Percentiles rank a stretch among this genome's conserved stretches.
Conservation (phyloP, 2,888 invertebrate species). For the Toxonevra muliebris region DNA sequence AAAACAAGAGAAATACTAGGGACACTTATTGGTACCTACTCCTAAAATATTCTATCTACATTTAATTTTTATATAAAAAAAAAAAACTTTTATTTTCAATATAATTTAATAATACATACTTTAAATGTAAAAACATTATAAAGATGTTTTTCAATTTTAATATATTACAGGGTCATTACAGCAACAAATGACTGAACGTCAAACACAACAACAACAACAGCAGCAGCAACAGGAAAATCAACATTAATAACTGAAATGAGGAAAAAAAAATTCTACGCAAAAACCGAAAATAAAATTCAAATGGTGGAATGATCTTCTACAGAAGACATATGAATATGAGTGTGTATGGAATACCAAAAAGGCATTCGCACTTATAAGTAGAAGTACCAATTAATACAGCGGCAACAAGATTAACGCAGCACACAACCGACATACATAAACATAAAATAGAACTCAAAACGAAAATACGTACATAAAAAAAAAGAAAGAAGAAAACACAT, state of each 20-base stretch:
- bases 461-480: conserved; percentile 5
- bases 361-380: not conserved
- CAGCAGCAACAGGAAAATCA: conserved; percentile 29
- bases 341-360: not conserved
- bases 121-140: conserved; percentile 48
- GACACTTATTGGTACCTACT: too few relatives aligned
- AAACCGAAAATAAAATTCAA: not conserved
- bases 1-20: too few relatives aligned
- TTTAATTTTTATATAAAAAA: conserved; percentile 12
- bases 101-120: conserved; percentile 33
- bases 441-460: not conserved
- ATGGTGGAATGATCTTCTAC: not conserved
- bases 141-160: conserved; percentile 56
- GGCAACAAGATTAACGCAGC: not conserved
- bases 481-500: conserved; percentile 3
- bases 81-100: conserved; percentile 26
- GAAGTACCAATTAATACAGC: not conserved
- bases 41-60: not conserved
- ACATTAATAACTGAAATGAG: not conserved
- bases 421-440: not conserved
- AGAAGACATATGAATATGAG: not conserved
- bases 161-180: conserved; percentile 47
- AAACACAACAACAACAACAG: conserved; percentile 41
- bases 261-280: not conserved
- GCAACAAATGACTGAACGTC: conserved; percentile 27